Evolutionary conservation across 2,797 vertebrate genomes (phyloP), one percentile per base, ranked within the genome.

Genomic region (Brachyalestes nurse): DNA sequence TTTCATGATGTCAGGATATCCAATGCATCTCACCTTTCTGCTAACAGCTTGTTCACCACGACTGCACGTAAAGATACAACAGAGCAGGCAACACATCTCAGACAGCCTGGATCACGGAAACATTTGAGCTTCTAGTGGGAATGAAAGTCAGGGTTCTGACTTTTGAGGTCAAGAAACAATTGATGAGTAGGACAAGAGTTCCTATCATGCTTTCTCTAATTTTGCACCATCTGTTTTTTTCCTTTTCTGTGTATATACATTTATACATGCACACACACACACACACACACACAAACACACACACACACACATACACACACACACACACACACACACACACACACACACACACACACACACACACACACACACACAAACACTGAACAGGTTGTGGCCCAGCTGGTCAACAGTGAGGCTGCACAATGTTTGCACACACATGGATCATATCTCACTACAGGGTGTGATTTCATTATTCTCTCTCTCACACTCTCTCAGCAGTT

Each of bases 211-310:
- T 38, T 42, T 84, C 55, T 66, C 45, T 75, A 72, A 66, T 70
- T 80, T 79, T 23, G 61, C 25, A 70, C 91, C 91, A 92, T 93
- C 89, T 93, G 90, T 83, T 90, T 88, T 88, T 86, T 81, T 79
- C 80, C 77, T 84, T 85, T 87, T 77, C 57, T 60, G 58, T 25
- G 3, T 6, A 16, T 34, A 28, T 38, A 1, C 61, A 64, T 64
- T 64, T 60, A 60, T 21, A 60, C 21, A 23, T n/a, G 21, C 2
- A 10, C 57, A 60, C 57, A 60, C 10, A 60, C 40, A 10, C 40
- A 45, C 38, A 70, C 66, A 58, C 51, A 58, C 4, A 21, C 16
- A 34, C 85, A 28, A 1, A 28, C 28, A 28, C 28, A 28, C 28
- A 28, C 28, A 19, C 16, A 69, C 81, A 70, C 13, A 16, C 72